Evolutionary conservation across 2,888 invertebrate species (phyloP), one percentile per base, ranked within the genome.

Genomic region (Geotrupes spiniger): DNA sequence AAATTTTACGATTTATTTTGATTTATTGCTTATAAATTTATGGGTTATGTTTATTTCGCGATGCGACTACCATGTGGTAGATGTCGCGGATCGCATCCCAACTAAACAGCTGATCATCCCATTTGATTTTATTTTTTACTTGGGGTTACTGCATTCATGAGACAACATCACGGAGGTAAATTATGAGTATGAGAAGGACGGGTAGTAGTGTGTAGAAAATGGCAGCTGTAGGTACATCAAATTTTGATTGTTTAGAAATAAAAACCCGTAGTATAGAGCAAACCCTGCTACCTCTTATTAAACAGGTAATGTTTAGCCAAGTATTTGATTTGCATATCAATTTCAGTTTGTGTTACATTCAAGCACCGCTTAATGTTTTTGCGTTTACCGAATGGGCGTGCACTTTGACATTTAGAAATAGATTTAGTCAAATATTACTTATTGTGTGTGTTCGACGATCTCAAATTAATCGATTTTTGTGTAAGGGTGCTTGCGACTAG

Each of bases 231-330:
- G 76, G 75, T 72, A 73, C 75, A 72, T 74, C 76, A 74, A 77
- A 77, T 70, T 75, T 73, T 73, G 76, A 76, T 70, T 74, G 74
- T 74, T 74, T 90, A 74, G 90, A 91, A 79, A 92, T 94, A 73
- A 88, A 89, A 77, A 93, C 92, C 68, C 89, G 88, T 81, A 92
- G 92, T 76, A 89, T 94, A 77, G 94, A 94, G 79, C 89, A 89
- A 78, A 92, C 92, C 64, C 83, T 94, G 67, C 86, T 93, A 72
- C 94, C 94, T 65, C 84, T 94, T 74, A 89, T 94, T 70, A 92
- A 91, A 76, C 93, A 94, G 91, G 94, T 94, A 85, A 77, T 40
- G 36, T 28, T 46, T 33, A 43, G 44, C 33, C 11, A 21, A 44
- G 21, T 51, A 31, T 53, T 41, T 44, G 53, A 31, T 44, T 47